Evolutionary conservation across 2,888 invertebrate genomes (phyloP), one percentile per base, ranked within the genome.

Genomic region (Tridacna crocea): DNA sequence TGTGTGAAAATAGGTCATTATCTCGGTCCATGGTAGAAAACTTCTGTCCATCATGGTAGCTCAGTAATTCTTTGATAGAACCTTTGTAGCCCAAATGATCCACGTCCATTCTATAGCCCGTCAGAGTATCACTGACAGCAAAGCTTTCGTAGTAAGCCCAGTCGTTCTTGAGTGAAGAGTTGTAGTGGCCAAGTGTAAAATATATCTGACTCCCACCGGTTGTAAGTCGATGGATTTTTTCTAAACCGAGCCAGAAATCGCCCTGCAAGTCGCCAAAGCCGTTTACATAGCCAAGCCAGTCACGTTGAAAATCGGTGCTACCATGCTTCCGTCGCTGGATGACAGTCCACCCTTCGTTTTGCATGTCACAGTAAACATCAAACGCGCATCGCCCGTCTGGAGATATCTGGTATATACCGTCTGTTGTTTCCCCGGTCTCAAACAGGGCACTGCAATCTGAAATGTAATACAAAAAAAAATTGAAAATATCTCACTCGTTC

Each of bases 1-100:
- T 51, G 46, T 27, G n/a, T 12, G 75, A 65, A 61, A 72, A 24
- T n/a, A 22, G 19, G 60, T 98, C 98, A 90, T 97, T 96, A 93
- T 98, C 98, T 58, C 96, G 96, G 93, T 98, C 98, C 79, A 97
- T 96, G 0, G 98, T 97, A 66, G 97, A 98, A 94, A 98, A 98
- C 88, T 97, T 96, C 98, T 98, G 98, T 73, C 96, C 96, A 94
- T 98, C 97, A 93, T 98, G 98, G 98, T 98, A 98, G 47, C 72
- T 80, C 83, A 98, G 95, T 0, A 98, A 97, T 92, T 98, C 98
- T 77, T 97, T 97, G 0, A 98, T 97, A 90, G 98, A 98, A 0
- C 98, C 90, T 22, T 95, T 95, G 93, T 97, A 98, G 0, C 96
- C 97, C 48, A 96, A 95, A 0, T 96, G 97, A 58, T 95, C 95